phyloP scores from a whole-genome alignment of 64 coral and sea anemone species.

The Trachythela sp. region DNA sequence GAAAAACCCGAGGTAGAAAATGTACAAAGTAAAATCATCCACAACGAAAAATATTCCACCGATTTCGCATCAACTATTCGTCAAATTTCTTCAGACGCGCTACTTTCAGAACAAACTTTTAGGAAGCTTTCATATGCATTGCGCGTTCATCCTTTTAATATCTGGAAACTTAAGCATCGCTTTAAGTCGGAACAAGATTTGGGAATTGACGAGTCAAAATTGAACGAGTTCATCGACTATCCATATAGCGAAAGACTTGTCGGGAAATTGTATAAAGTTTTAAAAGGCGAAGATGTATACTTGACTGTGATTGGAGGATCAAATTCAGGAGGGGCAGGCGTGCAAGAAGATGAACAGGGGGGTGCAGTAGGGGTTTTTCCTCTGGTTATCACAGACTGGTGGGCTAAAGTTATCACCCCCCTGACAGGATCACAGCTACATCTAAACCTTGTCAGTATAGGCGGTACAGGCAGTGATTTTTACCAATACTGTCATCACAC shows the following conservation, averaged over 20 bases:
- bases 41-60: no score
- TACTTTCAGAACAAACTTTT: not conserved
- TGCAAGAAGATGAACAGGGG: constrained; percentile 31
- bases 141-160: not conserved
- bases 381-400: constrained; percentile 52
- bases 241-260: not conserved
- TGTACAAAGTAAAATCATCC: no score
- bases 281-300: constrained; percentile 37
- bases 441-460: constrained; percentile 29
- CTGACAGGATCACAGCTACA: constrained; percentile 40
- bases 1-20: no score
- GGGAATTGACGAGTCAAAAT: not conserved
- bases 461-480: constrained; percentile 62
- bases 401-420: constrained; percentile 43
- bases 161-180: not conserved
- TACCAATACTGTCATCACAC: constrained; percentile 49
- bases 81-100: no score
- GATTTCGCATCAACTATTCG: no score
- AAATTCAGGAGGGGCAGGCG: constrained; percentile 55
- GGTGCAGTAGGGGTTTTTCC: constrained; percentile 32
- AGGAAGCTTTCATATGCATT: not conserved
- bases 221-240: not conserved
- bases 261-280: constrained; percentile 31
- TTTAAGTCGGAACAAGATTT: not conserved
- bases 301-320: constrained; percentile 55